Evolutionary conservation across 1,140 invertebrate species (phyloP).

Genomic region (Ectropis grisescens): DNA sequence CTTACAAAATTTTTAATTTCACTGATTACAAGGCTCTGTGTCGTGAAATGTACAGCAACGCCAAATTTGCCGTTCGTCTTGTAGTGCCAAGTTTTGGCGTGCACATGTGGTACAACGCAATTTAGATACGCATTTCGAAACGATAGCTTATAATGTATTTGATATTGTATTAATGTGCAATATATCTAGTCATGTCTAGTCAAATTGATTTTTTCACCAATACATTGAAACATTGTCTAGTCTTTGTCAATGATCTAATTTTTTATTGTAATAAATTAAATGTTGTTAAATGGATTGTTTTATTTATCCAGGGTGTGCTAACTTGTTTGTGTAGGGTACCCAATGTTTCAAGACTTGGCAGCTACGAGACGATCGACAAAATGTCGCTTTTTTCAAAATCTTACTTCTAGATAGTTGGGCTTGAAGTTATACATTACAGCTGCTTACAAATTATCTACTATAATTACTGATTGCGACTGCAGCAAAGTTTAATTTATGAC

Average conservation of each 20-base stretch:
- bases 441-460: too few relatives aligned
- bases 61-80: conserved; percentile 57
- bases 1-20: conserved; percentile 60
- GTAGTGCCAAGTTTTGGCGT: conserved; percentile 53
- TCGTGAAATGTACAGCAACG: conserved; percentile 39
- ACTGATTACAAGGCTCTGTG: conserved; percentile 50
- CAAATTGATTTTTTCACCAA: conserved; percentile 17
- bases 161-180: conserved; percentile 30
- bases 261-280: conserved; percentile 49
- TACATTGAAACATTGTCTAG: conserved; percentile 18
- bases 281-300: conserved; percentile 42
- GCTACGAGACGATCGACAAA: conserved; percentile 58
- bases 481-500: too few relatives aligned
- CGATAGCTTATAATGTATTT: conserved; percentile 16
- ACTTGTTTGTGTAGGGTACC: conserved; percentile 12
- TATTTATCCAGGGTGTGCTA: too few relatives aligned
- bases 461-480: too few relatives aligned
- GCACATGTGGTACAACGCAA: conserved; percentile 14
- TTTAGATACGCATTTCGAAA: conserved; percentile 33
- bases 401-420: conserved; percentile 47
- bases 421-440: conserved; percentile 19
- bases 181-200: conserved; percentile 61
- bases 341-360: conserved; percentile 28
- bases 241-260: conserved; percentile 21
- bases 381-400: conserved; percentile 38